These are phyloP conservation scores for Staurois parvus DNA, from an alignment of 2,797 vertebrate genomes.

Conservation along the genomic window DNA sequence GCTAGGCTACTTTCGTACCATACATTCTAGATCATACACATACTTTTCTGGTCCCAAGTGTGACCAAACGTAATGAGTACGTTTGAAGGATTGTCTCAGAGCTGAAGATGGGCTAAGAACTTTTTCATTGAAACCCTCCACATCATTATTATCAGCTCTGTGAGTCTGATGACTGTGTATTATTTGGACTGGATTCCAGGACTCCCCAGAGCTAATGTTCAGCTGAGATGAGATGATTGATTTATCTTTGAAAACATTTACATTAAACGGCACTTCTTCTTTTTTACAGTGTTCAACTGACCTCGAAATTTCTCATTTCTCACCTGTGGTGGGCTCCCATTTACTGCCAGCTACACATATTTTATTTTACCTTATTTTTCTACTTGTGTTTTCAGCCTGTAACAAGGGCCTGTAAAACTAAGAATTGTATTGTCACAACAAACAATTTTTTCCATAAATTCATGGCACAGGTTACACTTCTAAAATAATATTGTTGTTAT, in stretches of 20 bases:
- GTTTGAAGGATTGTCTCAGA: not conserved
- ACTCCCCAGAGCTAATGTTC: conserved; percentile 58
- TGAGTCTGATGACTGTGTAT: conserved; percentile 51
- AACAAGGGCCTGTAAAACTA: conserved; percentile 14
- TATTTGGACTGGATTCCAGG: conserved; percentile 57
- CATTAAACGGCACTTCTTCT: conserved; percentile 58
- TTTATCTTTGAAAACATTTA: conserved; percentile 63
- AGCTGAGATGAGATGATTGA: conserved; percentile 62
- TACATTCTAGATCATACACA: too few relatives aligned
- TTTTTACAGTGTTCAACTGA: conserved; percentile 76
- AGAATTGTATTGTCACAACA: not conserved
- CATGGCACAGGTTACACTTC: not conserved
- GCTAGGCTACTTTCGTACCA: too few relatives aligned
- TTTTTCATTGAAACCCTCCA: conserved; percentile 35
- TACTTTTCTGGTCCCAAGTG: not conserved
- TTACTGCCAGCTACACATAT: conserved; percentile 59
- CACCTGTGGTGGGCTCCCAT: conserved; percentile 72
- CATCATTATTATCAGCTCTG: conserved; percentile 39
- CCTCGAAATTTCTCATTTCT: conserved; percentile 83
- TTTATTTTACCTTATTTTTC: conserved; percentile 48
- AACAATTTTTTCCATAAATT: not conserved
- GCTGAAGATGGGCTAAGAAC: conserved; percentile 6
- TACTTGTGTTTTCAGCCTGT: conserved; percentile 23
- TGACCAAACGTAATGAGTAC: not conserved
- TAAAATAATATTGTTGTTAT: not conserved